Evolutionary conservation across 2,888 invertebrate species (phyloP).

Genomic region (Rapana venosa): DNA sequence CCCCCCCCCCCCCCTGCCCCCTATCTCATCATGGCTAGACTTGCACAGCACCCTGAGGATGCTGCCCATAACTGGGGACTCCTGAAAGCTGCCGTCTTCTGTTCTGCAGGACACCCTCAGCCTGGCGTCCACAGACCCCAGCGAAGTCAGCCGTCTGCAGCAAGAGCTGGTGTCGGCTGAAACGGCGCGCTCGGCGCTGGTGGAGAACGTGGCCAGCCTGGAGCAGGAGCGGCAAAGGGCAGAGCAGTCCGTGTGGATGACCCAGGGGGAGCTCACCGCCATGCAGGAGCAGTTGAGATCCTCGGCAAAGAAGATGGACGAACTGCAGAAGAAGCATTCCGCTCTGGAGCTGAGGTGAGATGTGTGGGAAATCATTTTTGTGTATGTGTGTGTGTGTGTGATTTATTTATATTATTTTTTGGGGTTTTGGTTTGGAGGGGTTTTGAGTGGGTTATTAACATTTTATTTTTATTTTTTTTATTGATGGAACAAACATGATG

Average conservation of each 20-base stretch:
- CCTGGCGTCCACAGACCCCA: slow-evolving; percentile 50
- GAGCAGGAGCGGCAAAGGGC: slow-evolving; percentile 57
- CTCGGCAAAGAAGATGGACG: slow-evolving; percentile 55
- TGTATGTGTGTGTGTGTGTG: too few species aligned
- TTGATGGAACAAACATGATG: too few species aligned
- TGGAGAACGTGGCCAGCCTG: slow-evolving; percentile 62
- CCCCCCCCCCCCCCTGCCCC: too few species aligned
- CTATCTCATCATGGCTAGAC: too few species aligned
- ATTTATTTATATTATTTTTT: too few species aligned
- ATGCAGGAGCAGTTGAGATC: slow-evolving; percentile 60
- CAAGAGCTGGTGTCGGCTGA: slow-evolving; percentile 61
- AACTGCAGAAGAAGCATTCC: slow-evolving; percentile 56
- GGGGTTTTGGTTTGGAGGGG: too few species aligned
- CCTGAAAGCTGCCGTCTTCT: not conserved
- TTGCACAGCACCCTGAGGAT: too few species aligned
- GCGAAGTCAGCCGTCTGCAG: slow-evolving; percentile 57
- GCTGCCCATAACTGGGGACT: not conserved
- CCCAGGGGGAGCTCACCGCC: slow-evolving; percentile 64
- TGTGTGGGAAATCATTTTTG: too few species aligned
- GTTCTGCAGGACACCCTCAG: slow-evolving; percentile 56
- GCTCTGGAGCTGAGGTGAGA: slow-evolving; percentile 64
- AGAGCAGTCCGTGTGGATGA: slow-evolving; percentile 60
- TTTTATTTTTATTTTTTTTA: too few species aligned
- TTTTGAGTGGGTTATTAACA: too few species aligned
- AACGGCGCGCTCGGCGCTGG: slow-evolving; percentile 58